Evolutionary conservation across 2,113 vertebrate species (phyloP), one percentile per base, ranked within the genome.

Genomic region (Stigmatopora argus): DNA sequence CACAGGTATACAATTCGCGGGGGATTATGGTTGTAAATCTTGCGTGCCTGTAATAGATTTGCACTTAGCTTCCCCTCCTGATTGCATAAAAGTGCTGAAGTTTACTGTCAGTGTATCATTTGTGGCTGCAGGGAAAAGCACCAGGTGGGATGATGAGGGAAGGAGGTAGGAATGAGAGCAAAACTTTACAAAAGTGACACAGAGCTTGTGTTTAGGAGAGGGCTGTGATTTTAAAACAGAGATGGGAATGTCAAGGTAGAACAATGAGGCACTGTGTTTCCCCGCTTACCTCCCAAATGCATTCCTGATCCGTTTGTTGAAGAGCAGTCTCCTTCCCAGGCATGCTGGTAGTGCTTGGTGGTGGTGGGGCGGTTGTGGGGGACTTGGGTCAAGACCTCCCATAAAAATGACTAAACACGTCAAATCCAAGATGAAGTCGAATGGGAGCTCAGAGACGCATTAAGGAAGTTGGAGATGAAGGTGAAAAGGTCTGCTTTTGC

Each of bases 181-280:
- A 74, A 72, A 66, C 69, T 61, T 75, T 65, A 58, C 73, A 74
- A 70, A 66, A 71, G 67, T 4, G 9, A 57, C 17, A 10, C 52
- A 69, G 78, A 77, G 73, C 68, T 70, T 73, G 78, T 80, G 61
- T 83, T 83, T 85, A 78, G 75, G 63, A 53, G 71, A 78, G 76
- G 71, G 80, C 74, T 74, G 77, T 75, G 77, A 81, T 73, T 80
- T 60, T 75, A 67, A 71, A 78, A 80, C 59, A 51, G 84, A 78
- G 86, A 88, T 77, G 79, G 89, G 89, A 87, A 89, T 89, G 87
- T 64, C 83, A 90, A 89, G 87, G 87, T 89, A 89, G 88, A 90
- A 92, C 90, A 92, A 90, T 90, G 88, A 81, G 65, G 79, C 9
- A 51, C 86, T 85, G 85, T 91, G 87, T 90, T 89, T 79, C 61